Evolutionary conservation across 1,140 invertebrate species (phyloP), one percentile per base, ranked within the genome.

Genomic region (Polyergus mexicanus): DNA sequence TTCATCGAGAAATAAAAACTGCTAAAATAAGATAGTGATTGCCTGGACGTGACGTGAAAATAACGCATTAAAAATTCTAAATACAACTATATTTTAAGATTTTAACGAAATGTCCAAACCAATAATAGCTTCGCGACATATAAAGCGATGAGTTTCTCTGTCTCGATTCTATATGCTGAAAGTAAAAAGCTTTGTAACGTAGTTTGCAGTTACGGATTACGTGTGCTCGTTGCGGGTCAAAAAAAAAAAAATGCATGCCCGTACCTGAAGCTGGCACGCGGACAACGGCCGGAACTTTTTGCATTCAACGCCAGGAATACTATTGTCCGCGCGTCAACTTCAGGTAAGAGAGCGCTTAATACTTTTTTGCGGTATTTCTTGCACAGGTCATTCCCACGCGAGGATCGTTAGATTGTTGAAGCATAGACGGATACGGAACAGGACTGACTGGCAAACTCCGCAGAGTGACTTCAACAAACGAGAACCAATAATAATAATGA

Each of bases 231-330:
- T 76, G 69, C 56, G 69, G 80, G 72, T 81, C 28, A 68, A 81
- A 88, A 88, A 88, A 88, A n/a, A n/a, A 80, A 88, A 89, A 86
- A 54, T 72, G 65, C 88, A 78, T 62, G 65, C 65, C 13, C 28
- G 77, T 85, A 84, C 65, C 88, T 89, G 88, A 89, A 89, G 87
- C 72, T 89, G 87, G 88, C 88, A 89, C 84, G 66, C 69, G 76
- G 75, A 89, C 83, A 89, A 89, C 88, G 58, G 58, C 60, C 58
- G 25, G 65, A 71, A 51, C 58, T 86, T 89, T 88, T 89, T 89
- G 68, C 66, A 13, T 25, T 38, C 62, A 44, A 44, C 54, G 58
- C 11, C 60, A 25, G 84, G 28, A 44, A 66, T 47, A 71, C 84
- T 66, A 89, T 89, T 89, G 87, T 89, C 72, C 65, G 62, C 76